phyloP scores from a whole-genome alignment of 2,797 vertebrate species.

The Parauchenoglanis punctatus region DNA sequence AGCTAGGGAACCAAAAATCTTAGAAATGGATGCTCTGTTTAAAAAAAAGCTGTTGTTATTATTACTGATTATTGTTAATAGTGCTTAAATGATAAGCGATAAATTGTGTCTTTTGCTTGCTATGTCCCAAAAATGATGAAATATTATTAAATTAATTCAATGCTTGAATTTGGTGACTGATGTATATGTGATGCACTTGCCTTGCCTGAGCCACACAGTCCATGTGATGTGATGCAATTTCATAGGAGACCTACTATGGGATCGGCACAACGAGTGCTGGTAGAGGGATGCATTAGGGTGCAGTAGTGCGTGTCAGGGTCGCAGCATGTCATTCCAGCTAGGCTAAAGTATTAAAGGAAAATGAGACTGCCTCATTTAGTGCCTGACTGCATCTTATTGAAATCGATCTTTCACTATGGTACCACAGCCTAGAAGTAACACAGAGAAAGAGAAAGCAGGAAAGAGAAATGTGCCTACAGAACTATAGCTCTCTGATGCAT shows the following conservation, averaged over 20 bases:
- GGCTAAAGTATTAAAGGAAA: conserved; percentile 11
- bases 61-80: not conserved
- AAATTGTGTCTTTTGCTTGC: not conserved
- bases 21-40: not conserved
- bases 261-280: not conserved
- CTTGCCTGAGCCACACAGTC: not conserved
- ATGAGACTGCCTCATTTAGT: conserved; percentile 46
- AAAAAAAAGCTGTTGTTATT: not conserved
- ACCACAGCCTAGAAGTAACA: not conserved
- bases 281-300: conserved; percentile 18
- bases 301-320: conserved; percentile 30
- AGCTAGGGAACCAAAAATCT: not conserved
- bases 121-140: not conserved
- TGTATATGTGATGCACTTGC: not conserved
- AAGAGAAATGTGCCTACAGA: not conserved
- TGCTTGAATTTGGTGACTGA: not conserved
- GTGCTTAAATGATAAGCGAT: not conserved
- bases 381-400: conserved; percentile 56
- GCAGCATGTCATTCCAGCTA: conserved; percentile 28
- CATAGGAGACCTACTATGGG: not conserved
- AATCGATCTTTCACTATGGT: conserved; percentile 48
- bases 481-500: not conserved
- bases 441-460: not conserved
- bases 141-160: not conserved
- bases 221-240: not conserved